Evolutionary conservation across 2,888 invertebrate genomes (phyloP), one percentile per base, ranked within the genome.

Genomic region (Megastigmus dorsalis): DNA sequence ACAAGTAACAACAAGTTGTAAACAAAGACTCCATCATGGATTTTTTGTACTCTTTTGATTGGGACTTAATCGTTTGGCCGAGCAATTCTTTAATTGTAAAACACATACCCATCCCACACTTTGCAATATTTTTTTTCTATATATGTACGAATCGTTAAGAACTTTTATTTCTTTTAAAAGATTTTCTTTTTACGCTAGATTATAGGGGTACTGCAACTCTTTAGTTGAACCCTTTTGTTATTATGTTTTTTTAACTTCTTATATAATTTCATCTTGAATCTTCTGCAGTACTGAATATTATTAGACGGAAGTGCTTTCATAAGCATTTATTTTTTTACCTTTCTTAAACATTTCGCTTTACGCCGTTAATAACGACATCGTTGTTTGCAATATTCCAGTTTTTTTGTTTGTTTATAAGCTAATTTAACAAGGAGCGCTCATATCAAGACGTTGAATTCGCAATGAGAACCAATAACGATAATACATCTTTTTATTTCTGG

Each of bases 31-130:
- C 79, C 78, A 69, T 77, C 71, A 57, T 79, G 72, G 63, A 79
- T 79, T 80, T 83, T 87, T 87, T 87, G 87, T 86, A 87, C 87
- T 86, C 82, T 84, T 86, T 86, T 85, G 84, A 86, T 86, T 85
- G 84, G 82, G 84, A 82, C 85, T 75, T 83, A 80, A 82, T 81
- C 80, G 78, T 84, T 83, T 83, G 81, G 82, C 83, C 82, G 76
- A 81, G 82, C 83, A 80, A 82, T 80, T 78, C 80, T 79, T 70
- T 70, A 60, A 75, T 60, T 71, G 70, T 62, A 66, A 74, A 75
- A 66, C 30, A 75, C 48, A 43, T 75, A 71, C 20, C 60, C 67
- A 71, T 55, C 26, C 28, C 54, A 70, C 41, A 67, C 59, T 66
- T 20, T 66, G 74, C 68, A 66, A 76, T 68, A 77, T 70, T 76